Evolutionary conservation across 2,888 invertebrate genomes (phyloP).

Genomic region (Heliconius sara): DNA sequence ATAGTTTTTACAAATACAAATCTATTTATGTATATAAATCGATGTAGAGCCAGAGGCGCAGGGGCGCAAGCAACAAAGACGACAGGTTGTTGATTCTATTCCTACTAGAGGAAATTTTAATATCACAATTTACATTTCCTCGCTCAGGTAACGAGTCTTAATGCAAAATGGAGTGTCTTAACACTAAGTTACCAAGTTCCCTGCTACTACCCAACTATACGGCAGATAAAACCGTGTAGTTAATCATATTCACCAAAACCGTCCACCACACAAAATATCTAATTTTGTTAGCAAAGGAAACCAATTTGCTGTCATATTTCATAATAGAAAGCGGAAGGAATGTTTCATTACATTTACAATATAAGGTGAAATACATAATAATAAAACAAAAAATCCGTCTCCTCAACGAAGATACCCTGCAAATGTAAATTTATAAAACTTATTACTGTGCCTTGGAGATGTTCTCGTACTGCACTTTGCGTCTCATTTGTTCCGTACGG

Average conservation of each 20-base stretch:
- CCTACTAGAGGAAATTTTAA: not conserved
- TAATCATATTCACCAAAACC: not conserved
- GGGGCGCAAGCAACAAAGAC: too few species aligned
- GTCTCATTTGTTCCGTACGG: constrained; percentile 19
- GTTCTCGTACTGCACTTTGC: constrained; percentile 17
- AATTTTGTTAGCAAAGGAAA: constrained; percentile 16
- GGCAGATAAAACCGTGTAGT: not conserved
- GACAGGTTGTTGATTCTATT: too few species aligned
- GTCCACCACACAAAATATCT: not conserved
- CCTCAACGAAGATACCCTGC: constrained; percentile 13
- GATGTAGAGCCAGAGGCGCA: too few species aligned
- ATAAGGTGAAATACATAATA: constrained; percentile 21
- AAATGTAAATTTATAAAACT: constrained; percentile 34
- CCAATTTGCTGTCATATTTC: constrained; percentile 28
- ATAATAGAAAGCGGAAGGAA: constrained; percentile 24
- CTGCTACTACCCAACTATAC: too few species aligned
- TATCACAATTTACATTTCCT: not conserved
- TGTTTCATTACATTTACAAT: constrained; percentile 38
- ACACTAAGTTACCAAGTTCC: too few species aligned
- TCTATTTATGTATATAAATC: too few species aligned
- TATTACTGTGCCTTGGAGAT: not conserved
- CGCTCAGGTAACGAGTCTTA: too few species aligned
- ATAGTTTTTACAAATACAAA: too few species aligned
- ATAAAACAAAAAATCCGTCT: constrained; percentile 34
- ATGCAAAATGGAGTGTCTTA: too few species aligned